Evolutionary conservation across 1,140 invertebrate species (phyloP), one percentile per base, ranked within the genome.

Genomic region (Tetragnatha versicolor): DNA sequence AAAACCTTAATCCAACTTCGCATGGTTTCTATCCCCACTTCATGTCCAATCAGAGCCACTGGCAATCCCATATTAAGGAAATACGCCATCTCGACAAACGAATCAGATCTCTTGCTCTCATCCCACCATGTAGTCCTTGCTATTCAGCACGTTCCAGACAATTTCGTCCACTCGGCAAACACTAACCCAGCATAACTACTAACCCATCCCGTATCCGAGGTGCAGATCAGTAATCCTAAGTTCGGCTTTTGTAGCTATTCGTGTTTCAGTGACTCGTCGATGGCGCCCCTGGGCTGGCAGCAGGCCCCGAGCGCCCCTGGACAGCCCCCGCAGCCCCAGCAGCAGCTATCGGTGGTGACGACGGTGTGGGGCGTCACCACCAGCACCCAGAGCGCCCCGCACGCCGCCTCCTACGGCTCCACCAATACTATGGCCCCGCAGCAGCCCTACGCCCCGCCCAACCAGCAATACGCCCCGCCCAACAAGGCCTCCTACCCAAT

Each of bases 271-370:
- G 76, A 79, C 39, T 37, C 78, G 55, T 39, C 73, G 58, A 78
- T 73, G 60, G 65, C 81, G 31, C 69, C 70, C 22, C 72, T 83
- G 80, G 82, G 83, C 31, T 84, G 83, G 79, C 83, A 82, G 51
- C 73, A 77, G 61, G 61, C 73, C 51, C 53, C 72, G 47, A 81
- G 82, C 22, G 51, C 42, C 81, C 82, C 33, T n/a, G 55, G 37
- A 20, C 81, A 81, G 69, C 83, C 82, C 42, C 60, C 58, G 37
- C 31, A 39, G 12, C 39, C 35, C 27, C 79, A 80, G 70, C 83
- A 83, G 55, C 80, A 82, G 39, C 81, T 86, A 55, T 86, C 85
- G 12, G 85, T 86, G 29, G 86, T 87, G 84, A 91, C 90, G 27
- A 86, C 86, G 20, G 86, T 85, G 7, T 84, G 86, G 31, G 85